These are phyloP conservation scores for Cassiopea andromeda DNA, from an alignment of 30 jellyfish, hydroid and myxozoan genomes.

Conservation along the genomic window DNA sequence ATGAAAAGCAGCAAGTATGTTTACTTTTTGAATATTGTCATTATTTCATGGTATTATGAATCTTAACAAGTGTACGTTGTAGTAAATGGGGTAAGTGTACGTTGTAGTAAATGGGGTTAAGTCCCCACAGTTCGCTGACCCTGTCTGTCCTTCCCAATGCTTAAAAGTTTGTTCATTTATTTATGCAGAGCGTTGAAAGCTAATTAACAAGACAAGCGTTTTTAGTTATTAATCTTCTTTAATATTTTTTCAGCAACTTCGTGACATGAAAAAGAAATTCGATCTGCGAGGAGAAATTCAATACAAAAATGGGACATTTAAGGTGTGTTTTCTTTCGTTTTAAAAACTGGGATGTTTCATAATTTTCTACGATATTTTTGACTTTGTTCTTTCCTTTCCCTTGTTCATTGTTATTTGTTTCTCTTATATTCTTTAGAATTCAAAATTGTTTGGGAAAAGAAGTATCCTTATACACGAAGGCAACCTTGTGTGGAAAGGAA, in stretches of 20 bases:
- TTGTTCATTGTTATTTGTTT: neutral
- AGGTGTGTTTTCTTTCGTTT: constrained; percentile 37
- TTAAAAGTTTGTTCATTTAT: too few relatives aligned
- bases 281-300: constrained; percentile 76
- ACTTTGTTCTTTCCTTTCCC: neutral
- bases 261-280: constrained; percentile 47
- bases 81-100: too few relatives aligned
- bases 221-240: neutral
- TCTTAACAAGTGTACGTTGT: neutral
- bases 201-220: too few relatives aligned
- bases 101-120: too few relatives aligned
- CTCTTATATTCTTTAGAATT: constrained; percentile 39
- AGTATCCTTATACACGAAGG: constrained; percentile 82
- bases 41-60: neutral
- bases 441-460: constrained; percentile 76
- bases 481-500: constrained; percentile 73
- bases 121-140: too few relatives aligned
- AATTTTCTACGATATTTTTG: neutral
- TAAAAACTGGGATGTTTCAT: neutral
- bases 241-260: constrained; percentile 44
- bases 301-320: constrained; percentile 59
- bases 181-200: too few relatives aligned
- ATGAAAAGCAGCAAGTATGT: constrained; percentile 92
- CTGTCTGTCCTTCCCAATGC: too few relatives aligned
- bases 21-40: neutral